Evolutionary conservation across 2,797 vertebrate species (phyloP), one percentile per base, ranked within the genome.

Genomic region (Microctenopoma steveboyesi): DNA sequence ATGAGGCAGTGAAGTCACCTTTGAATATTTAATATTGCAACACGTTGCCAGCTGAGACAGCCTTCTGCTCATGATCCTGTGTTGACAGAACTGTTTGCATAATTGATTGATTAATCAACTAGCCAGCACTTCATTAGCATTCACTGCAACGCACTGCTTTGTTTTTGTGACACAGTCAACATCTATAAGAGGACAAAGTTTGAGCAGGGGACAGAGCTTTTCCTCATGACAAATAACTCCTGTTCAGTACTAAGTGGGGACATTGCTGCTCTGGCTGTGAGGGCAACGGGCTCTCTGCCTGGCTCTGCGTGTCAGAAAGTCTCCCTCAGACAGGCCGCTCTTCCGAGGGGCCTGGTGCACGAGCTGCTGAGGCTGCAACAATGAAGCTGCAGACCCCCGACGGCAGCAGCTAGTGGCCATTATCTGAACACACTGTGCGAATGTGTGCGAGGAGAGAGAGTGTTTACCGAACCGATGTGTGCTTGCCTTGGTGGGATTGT

Each of bases 281-380:
- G 67, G 54, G 58, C 49, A 63, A 57, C 28, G 22, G 12, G 30
- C 69, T 66, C 66, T 72, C 63, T 64, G 65, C 52, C 51, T 69
- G 69, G 45, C 40, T 12, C 42, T 53, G 70, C 64, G 52, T 76
- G 50, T 69, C 37, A 75, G 59, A 77, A 64, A 79, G 10, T 28
- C 28, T 30, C 54, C 67, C 57, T 61, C 40, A 70, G 48, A 75
- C 3, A n/a, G 40, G 46, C 50, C 63, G 63, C 54, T 81, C 68
- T 77, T 86, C 48, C 9, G 30, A 74, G 60, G 62, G 76, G 54
- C 68, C 73, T 25, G 2, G 11, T 16, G 70, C 64, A 66, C 30
- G 11, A 82, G 61, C 81, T 83, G 81, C 86, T 79, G 86, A 88
- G 77, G 60, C 70, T 81, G 82, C 87, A 74, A 80, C 79, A 82